phyloP scores from a whole-genome alignment of 2,888 invertebrate species.

The Caenorhabditis sp. region DNA sequence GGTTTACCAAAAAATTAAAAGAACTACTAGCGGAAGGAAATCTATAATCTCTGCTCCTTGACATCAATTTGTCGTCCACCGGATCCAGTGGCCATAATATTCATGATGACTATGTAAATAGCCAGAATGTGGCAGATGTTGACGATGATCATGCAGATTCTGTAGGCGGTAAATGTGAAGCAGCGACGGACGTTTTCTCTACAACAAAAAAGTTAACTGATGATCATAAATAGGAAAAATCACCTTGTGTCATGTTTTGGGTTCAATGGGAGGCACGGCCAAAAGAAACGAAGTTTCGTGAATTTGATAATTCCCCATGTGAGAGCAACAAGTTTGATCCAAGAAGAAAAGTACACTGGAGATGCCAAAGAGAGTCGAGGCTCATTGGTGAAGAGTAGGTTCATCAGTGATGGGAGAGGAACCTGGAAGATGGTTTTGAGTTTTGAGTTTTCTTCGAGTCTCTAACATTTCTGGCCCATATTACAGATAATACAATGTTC shows the following conservation, averaged over 20 bases:
- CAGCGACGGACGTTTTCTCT: slow-evolving; percentile 83
- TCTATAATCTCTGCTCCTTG: slow-evolving; percentile 54
- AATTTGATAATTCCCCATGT: slow-evolving; percentile 83
- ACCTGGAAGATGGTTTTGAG: slow-evolving; percentile 71
- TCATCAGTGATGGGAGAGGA: slow-evolving; percentile 81
- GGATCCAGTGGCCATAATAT: slow-evolving; percentile 70
- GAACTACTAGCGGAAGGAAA: slow-evolving; percentile 6
- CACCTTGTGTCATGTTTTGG: slow-evolving; percentile 81
- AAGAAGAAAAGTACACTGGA: slow-evolving; percentile 81
- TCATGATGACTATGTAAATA: slow-evolving; percentile 74
- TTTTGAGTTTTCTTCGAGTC: too few relatives aligned
- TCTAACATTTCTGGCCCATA: not conserved
- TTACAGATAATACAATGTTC: too few relatives aligned
- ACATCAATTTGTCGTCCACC: slow-evolving; percentile 72
- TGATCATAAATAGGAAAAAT: not conserved
- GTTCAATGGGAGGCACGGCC: slow-evolving; percentile 81
- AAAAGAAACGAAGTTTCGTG: slow-evolving; percentile 83
- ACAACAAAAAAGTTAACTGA: slow-evolving; percentile 23
- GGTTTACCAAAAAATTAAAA: slow-evolving; percentile 45
- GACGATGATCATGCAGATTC: slow-evolving; percentile 82
- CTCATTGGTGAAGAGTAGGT: slow-evolving; percentile 82
- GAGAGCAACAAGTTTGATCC: slow-evolving; percentile 81
- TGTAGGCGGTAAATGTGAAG: slow-evolving; percentile 80
- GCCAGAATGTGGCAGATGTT: slow-evolving; percentile 81
- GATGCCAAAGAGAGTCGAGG: slow-evolving; percentile 80